These are phyloP conservation scores for Tachycineta bicolor DNA, from an alignment of 2,113 vertebrate species.

Conservation along the genomic window DNA sequence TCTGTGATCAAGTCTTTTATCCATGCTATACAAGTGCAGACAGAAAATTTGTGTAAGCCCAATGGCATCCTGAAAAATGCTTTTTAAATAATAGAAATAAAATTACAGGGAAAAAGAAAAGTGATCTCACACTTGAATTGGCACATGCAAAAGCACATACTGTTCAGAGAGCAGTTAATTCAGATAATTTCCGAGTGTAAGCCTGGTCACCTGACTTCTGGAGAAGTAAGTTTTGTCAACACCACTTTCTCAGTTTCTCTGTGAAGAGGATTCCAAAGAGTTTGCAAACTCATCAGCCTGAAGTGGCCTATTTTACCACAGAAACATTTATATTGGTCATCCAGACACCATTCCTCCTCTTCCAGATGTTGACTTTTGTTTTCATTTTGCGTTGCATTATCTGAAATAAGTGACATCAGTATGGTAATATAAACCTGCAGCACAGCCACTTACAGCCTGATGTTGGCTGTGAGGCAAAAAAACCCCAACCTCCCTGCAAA, in stretches of 20 bases:
- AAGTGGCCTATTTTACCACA: neutral
- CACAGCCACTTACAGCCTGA: neutral
- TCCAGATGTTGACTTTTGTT: neutral
- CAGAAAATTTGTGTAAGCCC: neutral
- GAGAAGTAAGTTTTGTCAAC: neutral
- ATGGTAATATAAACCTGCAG: neutral
- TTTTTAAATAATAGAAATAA: neutral
- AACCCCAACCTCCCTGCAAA: neutral
- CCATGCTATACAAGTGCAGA: neutral
- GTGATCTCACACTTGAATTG: neutral
- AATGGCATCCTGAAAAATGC: neutral
- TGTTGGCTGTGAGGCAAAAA: neutral
- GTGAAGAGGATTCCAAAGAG: neutral
- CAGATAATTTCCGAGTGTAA: neutral
- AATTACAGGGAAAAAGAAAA: neutral
- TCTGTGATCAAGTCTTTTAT: neutral
- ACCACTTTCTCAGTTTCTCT: neutral
- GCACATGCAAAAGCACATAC: neutral
- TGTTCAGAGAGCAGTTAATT: neutral
- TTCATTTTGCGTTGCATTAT: neutral
- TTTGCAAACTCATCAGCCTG: neutral
- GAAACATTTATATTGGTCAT: neutral
- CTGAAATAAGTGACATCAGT: neutral
- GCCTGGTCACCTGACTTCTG: neutral
- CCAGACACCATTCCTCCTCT: rapidly evolving